phyloP scores from a whole-genome alignment of 2,113 vertebrate species.

The Gasterosteus aculeatus region DNA sequence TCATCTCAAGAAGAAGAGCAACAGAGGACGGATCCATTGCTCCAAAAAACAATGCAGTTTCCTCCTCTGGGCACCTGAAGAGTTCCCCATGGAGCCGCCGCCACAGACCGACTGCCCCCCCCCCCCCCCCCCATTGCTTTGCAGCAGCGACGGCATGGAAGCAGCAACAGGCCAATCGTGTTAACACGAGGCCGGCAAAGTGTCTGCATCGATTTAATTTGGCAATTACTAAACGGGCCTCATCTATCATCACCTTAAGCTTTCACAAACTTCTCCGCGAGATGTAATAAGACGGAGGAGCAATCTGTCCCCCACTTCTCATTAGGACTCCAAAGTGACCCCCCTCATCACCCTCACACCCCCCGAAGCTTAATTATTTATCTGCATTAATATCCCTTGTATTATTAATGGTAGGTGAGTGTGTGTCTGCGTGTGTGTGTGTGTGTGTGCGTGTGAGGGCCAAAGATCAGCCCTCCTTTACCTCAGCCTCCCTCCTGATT shows the following conservation, averaged over 20 bases:
- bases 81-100: too few relatives aligned
- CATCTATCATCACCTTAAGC: slow-evolving; percentile 63
- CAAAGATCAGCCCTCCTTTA: slow-evolving; percentile 72
- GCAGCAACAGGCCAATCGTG: slow-evolving; percentile 2
- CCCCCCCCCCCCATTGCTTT: too few relatives aligned
- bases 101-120: too few relatives aligned
- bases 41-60: too few relatives aligned
- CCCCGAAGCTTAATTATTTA: slow-evolving; percentile 78
- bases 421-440: slow-evolving; percentile 38
- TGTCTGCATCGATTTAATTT: slow-evolving; percentile 53
- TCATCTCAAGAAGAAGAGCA: background rate
- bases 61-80: too few relatives aligned
- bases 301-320: slow-evolving; percentile 70
- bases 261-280: slow-evolving; percentile 62
- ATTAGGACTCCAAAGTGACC: slow-evolving; percentile 67
- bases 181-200: slow-evolving; percentile 7
- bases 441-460: slow-evolving; percentile 52
- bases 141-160: too few relatives aligned
- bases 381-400: slow-evolving; percentile 78
- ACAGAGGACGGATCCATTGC: background rate
- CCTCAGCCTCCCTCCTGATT: slow-evolving; percentile 72
- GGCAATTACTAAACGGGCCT: slow-evolving; percentile 22
- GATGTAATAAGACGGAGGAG: slow-evolving; percentile 60
- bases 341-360: background rate
- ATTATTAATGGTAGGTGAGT: slow-evolving; percentile 73